Evolutionary conservation across 2,797 vertebrate genomes (phyloP).

Genomic region (Pseudochromis fuscus): DNA sequence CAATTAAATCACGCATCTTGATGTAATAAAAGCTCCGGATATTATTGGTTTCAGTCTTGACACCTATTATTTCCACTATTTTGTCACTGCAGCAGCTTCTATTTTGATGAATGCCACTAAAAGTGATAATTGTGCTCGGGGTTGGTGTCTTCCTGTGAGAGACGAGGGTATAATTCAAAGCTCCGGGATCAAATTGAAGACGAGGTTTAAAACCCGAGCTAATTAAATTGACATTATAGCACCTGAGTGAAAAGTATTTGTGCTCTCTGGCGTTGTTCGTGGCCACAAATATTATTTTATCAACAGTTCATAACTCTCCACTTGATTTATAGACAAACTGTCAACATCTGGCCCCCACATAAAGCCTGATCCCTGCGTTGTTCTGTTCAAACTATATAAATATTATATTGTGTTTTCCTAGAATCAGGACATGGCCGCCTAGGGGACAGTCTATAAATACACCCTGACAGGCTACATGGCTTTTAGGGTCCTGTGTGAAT

Average conservation of each 20-base stretch:
- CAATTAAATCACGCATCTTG: slow-evolving; percentile 57
- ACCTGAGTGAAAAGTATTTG: slow-evolving; percentile 9
- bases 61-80: slow-evolving; percentile 58
- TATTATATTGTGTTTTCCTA: slow-evolving; percentile 80
- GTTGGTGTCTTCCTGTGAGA: slow-evolving; percentile 20
- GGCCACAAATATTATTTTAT: slow-evolving; percentile 53
- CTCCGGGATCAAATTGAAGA: slow-evolving; percentile 24
- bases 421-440: slow-evolving; percentile 81
- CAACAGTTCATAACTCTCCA: slow-evolving; percentile 53
- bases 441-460: slow-evolving; percentile 84
- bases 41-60: slow-evolving; percentile 46
- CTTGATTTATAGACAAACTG: slow-evolving; percentile 67
- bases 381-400: slow-evolving; percentile 77
- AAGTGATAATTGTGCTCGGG: slow-evolving; percentile 48
- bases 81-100: slow-evolving; percentile 35
- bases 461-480: slow-evolving; percentile 80
- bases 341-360: slow-evolving; percentile 54
- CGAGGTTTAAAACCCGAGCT: slow-evolving; percentile 18
- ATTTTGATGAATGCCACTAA: slow-evolving; percentile 29
- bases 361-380: slow-evolving; percentile 60
- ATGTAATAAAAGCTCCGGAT: slow-evolving; percentile 54
- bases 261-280: slow-evolving; percentile 13
- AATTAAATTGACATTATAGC: slow-evolving; percentile 41
- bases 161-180: slow-evolving; percentile 25
- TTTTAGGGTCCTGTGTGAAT: slow-evolving; percentile 76